Base-by-base conservation (phyloP, 2,113 vertebrate genomes). In the Lathamus discolor region DNA sequence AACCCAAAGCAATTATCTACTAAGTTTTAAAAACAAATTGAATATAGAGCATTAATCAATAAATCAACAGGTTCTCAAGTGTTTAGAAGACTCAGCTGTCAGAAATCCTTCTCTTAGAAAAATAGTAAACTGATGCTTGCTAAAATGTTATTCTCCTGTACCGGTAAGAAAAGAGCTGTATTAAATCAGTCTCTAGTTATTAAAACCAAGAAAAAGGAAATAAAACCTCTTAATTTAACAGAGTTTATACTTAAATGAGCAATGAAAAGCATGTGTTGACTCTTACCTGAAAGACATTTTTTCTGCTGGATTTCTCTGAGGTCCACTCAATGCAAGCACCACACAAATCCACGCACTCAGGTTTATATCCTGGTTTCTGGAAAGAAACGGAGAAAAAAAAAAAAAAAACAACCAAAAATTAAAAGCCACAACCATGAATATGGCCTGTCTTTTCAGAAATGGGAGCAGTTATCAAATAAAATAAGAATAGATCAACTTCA, bases 221-320 rank as follows among this genome's bases (percentile, higher is more conserved):
- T 57, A 77, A 93, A 92, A 63, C 61, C 67, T 81, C 88, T 94
- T 90, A 51, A 88, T 44, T 69, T 73, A 59, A 51, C 67, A 93
- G 70, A 93, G 33, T 37, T 87, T 77, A 63, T 44, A 61, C 91
- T 92, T 39, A 80, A 76, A 51, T 7, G 44, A 96, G 69, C 35
- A 61, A 72, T 83, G 11, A 57, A 93, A 81, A 5, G 7, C 83
- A 92, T 55, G 91, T 18, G 15, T 52, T 93, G 80, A 31, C 63
- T 96, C 98, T 95, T 98, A 99, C 98, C 98, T 99, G 98, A 96
- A 99, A 97, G 63, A 99, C 98, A 35, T 99, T 98, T 96, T 98
- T 99, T 90, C 97, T 98, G 97, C 98, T 99, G 72, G 98, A 99
- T 97, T 99, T 99, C 95, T 99, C 98, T 23, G 97, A 98, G 66